Percentiles rank a stretch among this genome's conserved stretches.
Evolutionary conservation across 2,113 vertebrate genomes (phyloP).

Genomic region (Neogale vison): DNA sequence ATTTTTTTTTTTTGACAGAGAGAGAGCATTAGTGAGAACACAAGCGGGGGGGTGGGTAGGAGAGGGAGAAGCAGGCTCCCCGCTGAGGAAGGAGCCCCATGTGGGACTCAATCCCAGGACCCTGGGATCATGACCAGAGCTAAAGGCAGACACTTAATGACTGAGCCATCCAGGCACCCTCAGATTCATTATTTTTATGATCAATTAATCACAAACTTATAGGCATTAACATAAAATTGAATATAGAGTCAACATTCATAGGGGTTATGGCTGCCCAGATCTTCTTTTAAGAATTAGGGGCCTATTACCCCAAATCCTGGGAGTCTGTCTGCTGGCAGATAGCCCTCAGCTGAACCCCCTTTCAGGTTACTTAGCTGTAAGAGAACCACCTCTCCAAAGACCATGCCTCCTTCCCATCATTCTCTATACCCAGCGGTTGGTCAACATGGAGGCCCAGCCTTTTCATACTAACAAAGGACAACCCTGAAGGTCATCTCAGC

Average conservation of each 20-base stretch:
- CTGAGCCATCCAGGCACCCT: neutral
- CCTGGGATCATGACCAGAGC: too few species aligned
- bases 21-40: too few species aligned
- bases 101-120: too few species aligned
- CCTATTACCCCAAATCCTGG: neutral
- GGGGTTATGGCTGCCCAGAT: neutral
- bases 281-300: neutral
- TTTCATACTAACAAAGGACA: neutral
- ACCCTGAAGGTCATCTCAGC: neutral
- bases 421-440: neutral
- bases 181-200: neutral
- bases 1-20: too few species aligned
- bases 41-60: too few species aligned
- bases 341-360: neutral
- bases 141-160: too few species aligned
- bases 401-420: neutral
- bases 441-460: rapidly evolving
- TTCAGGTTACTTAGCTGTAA: neutral
- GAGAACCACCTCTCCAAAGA: neutral
- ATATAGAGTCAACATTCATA: neutral
- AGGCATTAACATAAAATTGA: neutral
- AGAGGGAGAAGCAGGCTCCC: too few species aligned
- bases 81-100: too few species aligned
- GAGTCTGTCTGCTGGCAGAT: neutral
- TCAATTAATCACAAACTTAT: neutral